A percentile compares a stretch with the other conserved stretches of the same genome.
Evolutionary conservation across 2,797 vertebrate genomes (phyloP).

Genomic region (Carcharodon carcharias): DNA sequence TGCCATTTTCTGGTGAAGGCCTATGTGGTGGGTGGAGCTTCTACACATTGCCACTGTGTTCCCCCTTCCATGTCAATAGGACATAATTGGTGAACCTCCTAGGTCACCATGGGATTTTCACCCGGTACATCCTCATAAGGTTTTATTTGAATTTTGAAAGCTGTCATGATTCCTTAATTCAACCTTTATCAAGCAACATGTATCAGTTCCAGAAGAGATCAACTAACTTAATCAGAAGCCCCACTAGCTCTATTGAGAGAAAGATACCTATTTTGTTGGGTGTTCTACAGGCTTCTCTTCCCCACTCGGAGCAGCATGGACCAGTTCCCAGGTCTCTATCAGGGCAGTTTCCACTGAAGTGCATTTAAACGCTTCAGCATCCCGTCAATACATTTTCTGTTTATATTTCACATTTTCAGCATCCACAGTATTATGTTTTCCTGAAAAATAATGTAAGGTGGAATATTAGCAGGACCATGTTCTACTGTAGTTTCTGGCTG

Average conservation of each 20-base stretch:
- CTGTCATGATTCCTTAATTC: background rate
- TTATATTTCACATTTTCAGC: no score
- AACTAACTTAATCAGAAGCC: background rate
- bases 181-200: background rate
- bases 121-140: background rate
- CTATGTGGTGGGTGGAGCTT: background rate
- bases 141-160: background rate
- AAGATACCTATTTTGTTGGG: background rate
- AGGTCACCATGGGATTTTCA: background rate
- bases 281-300: background rate
- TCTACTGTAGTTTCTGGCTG: background rate
- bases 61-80: background rate
- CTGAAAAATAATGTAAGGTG: background rate
- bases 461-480: background rate
- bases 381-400: no score
- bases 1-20: background rate
- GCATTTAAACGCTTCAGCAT: background rate
- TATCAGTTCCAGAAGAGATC: background rate
- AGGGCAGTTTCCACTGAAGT: background rate
- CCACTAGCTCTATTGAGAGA: background rate
- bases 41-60: background rate
- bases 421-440: background rate
- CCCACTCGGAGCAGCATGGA: background rate
- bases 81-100: background rate
- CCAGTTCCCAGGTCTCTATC: background rate